Base-by-base conservation (phyloP, 2,113 vertebrate species). In the Glareola pratincola region DNA sequence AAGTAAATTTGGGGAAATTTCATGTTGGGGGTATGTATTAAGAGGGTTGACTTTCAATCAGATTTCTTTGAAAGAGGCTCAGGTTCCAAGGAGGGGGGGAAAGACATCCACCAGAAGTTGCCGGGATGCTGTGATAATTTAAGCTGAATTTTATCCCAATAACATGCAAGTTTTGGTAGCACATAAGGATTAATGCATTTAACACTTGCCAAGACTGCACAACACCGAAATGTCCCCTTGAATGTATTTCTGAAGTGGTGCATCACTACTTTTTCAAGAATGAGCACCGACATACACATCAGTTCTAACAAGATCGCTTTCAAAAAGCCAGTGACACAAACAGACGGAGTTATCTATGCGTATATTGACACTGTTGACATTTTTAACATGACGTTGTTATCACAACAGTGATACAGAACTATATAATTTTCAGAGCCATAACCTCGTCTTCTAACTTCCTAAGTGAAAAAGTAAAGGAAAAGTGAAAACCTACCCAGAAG, bases 81-180 rank as follows among this genome's bases (percentile, higher is more conserved):
- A 17, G 24, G 66, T 66, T 69, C 23, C 19, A 4, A 19, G 45
- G 45, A 19, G 19, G 21, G 21, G 10, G 45, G 18, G 10, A 21
- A 21, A 22, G 5, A 21, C 21, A 48, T 11, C 12, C 47, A 62
- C 36, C 92, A 95, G 72, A 93, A 93, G 85, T 22, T 83, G 56
- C 57, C 53, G 67, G 50, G 41, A 94, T 37, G 74, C 41, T 69
- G 83, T 14, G 83, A 76, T 85, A 88, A 94, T 82, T 80, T 64
- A 72, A 88, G 60, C 91, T 95, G 86, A 94, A 92, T 83, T 88
- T 73, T 68, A 68, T 95, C 92, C 95, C 95, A 86, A 73, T 12
- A 94, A 22, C 62, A 91, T 22, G 77, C 54, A 76, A 37, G 57
- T 93, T 88, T 88, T 37, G 57, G 30, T 85, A 79, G 41, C 67